Evolutionary conservation across 2,888 invertebrate genomes (phyloP).

Genomic region (Ametastegia equiseti): DNA sequence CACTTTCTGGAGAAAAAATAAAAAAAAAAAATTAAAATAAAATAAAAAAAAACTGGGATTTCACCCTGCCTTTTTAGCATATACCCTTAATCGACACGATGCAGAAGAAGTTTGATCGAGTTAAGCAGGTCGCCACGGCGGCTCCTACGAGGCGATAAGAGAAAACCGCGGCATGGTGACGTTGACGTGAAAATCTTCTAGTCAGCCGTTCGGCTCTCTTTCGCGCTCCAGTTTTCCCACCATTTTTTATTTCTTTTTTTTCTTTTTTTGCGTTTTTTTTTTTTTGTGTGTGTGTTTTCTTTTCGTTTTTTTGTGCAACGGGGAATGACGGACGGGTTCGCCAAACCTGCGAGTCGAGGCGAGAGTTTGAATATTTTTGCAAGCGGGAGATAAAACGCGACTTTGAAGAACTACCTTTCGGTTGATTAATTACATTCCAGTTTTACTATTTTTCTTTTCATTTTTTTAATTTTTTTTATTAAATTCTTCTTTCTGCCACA

Average conservation of each 20-base stretch:
- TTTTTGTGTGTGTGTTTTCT: conserved; percentile 22
- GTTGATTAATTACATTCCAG: conserved; percentile 17
- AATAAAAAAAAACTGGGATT: neutral
- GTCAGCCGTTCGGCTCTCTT: conserved; percentile 17
- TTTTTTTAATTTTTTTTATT: too few relatives aligned
- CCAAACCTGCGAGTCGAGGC: neutral
- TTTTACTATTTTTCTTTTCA: neutral
- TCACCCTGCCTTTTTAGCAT: neutral
- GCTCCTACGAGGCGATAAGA: conserved; percentile 13
- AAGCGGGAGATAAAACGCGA: conserved; percentile 9
- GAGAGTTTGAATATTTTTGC: neutral
- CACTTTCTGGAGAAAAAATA: too few relatives aligned
- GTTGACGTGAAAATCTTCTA: conserved; percentile 39
- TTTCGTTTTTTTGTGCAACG: neutral
- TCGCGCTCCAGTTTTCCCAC: conserved; percentile 15
- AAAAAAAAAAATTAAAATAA: neutral
- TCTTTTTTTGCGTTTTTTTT: conserved; percentile 43
- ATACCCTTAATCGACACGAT: conserved; percentile 36
- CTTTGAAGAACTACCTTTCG: conserved; percentile 4
- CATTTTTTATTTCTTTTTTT: conserved; percentile 39
- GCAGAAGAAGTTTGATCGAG: conserved; percentile 31
- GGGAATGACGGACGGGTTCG: conserved; percentile 12
- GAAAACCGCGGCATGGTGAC: conserved; percentile 15
- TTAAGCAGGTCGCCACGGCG: conserved; percentile 4
- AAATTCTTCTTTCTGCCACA: too few relatives aligned